Percentiles rank a stretch among this genome's conserved stretches.
phyloP scores from a whole-genome alignment of 2,888 invertebrate species.

The Listrodromus nycthemerus region DNA sequence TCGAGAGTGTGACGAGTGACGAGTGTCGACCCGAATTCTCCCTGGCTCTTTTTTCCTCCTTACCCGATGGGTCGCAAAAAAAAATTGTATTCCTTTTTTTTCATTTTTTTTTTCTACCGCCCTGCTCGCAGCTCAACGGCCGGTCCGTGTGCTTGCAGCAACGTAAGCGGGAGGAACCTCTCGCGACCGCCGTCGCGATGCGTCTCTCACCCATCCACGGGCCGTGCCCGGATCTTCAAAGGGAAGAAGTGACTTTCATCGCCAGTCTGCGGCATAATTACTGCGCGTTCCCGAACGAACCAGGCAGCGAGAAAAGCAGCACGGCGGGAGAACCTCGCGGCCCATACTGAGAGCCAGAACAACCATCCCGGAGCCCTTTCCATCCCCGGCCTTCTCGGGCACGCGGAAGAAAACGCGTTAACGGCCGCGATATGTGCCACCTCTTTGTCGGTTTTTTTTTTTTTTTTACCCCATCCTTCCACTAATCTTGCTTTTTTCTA shows the following conservation, averaged over 20 bases:
- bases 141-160: constrained; percentile 5
- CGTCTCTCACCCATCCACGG: constrained; percentile 8
- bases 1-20: constrained; percentile 43
- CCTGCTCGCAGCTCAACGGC: constrained; percentile 13
- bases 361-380: background rate
- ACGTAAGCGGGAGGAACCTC: constrained; percentile 23
- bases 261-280: constrained; percentile 62
- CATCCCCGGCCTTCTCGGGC: background rate
- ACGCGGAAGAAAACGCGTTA: constrained; percentile 40
- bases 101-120: background rate
- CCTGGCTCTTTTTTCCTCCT: constrained; percentile 41
- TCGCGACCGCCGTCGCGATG: constrained; percentile 22
- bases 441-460: constrained; percentile 46
- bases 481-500: background rate
- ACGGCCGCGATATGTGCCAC: constrained; percentile 44
- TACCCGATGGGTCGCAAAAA: background rate
- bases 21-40: constrained; percentile 66
- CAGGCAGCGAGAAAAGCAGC: constrained; percentile 12
- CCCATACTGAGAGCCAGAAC: background rate
- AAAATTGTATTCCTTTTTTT: background rate
- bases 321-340: background rate
- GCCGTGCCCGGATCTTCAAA: constrained; percentile 55
- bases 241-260: constrained; percentile 63
- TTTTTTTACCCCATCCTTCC: constrained; percentile 16
- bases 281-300: constrained; percentile 29